These are phyloP conservation scores for Actinernus sp. DNA, from an alignment of 92 coral and sea anemone genomes.

Conservation along the genomic window DNA sequence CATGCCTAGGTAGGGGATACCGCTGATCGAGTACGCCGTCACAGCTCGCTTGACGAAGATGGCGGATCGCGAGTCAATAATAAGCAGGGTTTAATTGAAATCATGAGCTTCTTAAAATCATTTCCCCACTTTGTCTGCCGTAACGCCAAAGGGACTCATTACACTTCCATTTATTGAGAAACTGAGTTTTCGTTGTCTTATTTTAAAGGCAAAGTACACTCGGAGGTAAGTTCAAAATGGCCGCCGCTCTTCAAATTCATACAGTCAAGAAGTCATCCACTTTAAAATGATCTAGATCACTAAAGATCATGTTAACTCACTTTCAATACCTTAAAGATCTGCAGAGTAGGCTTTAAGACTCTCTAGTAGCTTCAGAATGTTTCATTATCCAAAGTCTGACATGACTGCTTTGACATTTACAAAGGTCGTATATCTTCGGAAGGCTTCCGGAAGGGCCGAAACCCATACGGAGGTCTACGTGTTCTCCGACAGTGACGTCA, in stretches of 20 bases:
- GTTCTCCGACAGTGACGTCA: conserved; percentile 93
- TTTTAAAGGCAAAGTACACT: neutral
- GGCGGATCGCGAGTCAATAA: conserved; percentile 9
- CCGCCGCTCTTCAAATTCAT: conserved; percentile 10
- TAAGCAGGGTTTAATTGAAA: neutral
- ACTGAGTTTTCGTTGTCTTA: no score
- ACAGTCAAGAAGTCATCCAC: neutral
- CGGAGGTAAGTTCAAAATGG: conserved; percentile 58
- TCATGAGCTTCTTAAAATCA: neutral
- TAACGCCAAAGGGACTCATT: no score
- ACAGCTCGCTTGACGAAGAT: conserved; percentile 11
- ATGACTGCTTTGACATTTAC: conserved; percentile 72
- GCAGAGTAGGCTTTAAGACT: no score
- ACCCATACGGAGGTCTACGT: neutral
- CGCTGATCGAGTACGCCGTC: conserved; percentile 47
- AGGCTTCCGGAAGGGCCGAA: conserved; percentile 3
- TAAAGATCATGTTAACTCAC: no score
- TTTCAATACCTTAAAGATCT: no score
- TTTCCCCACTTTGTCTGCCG: neutral
- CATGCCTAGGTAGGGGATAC: conserved; percentile 44
- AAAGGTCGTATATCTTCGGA: conserved; percentile 75
- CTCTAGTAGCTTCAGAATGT: no score
- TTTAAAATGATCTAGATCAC: no score
- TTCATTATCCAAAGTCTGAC: conserved; percentile 36
- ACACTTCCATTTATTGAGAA: no score